Conservation (phyloP, 2,888 invertebrate species). For the Sabatieria punctata region DNA sequence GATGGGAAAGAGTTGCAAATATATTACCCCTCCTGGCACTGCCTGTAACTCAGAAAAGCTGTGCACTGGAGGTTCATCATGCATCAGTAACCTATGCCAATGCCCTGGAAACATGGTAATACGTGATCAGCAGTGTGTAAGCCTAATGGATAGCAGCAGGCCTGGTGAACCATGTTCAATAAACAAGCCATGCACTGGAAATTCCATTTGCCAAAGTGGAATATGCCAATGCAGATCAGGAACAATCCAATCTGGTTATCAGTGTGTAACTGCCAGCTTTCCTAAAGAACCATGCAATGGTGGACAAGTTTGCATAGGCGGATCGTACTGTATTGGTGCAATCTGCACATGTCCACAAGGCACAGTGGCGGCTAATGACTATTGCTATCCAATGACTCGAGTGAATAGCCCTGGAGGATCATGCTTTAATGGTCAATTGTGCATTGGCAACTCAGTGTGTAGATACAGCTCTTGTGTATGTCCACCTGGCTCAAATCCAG, state of each 20-base stretch:
- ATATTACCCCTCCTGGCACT: not conserved
- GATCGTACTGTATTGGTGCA: slow-evolving; percentile 2
- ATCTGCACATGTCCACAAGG: slow-evolving; percentile 7
- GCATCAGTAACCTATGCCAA: slow-evolving; percentile 2
- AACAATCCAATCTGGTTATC: too few species aligned
- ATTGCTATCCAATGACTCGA: not conserved
- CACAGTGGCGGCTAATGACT: not conserved
- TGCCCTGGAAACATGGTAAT: not conserved
- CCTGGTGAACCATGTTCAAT: slow-evolving; percentile 4
- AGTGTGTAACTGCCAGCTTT: not conserved
- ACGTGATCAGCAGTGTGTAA: not conserved
- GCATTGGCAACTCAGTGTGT: slow-evolving; percentile 3
- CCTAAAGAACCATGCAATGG: not conserved
- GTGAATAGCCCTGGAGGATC: slow-evolving; percentile 1
- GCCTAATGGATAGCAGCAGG: not conserved
- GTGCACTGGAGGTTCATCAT: not conserved
- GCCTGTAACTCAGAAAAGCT: not conserved
- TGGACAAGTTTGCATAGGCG: slow-evolving; percentile 8
- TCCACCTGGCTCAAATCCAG: not conserved
- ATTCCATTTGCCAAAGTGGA: not conserved
- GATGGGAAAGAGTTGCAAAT: not conserved
- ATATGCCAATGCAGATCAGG: not conserved
- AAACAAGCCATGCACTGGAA: not conserved
- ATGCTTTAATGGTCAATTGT: slow-evolving; percentile 1
- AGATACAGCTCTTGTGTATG: slow-evolving; percentile 2